A percentile compares a stretch with the other conserved stretches of the same genome.
These are phyloP conservation scores for Schlechtendalia chinensis DNA, from an alignment of 1,140 invertebrate species.

Conservation along the genomic window DNA sequence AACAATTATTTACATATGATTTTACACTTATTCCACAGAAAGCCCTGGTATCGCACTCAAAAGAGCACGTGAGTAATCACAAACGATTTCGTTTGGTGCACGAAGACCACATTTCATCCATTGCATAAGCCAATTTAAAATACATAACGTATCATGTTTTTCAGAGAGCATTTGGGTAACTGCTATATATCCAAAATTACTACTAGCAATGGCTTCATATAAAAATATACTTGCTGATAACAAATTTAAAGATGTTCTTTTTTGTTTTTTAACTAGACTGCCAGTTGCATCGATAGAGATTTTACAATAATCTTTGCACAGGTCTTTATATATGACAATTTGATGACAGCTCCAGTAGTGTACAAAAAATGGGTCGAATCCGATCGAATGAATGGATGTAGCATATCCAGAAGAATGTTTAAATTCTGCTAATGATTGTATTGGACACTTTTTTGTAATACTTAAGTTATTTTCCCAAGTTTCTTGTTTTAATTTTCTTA, in stretches of 20 bases:
- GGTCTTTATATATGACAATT: not conserved
- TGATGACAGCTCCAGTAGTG: not conserved
- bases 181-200: too few relatives aligned
- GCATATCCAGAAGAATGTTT: not conserved
- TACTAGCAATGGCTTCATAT: too few relatives aligned
- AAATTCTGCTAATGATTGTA: not conserved
- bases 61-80: not conserved
- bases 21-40: not conserved
- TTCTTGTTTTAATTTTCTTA: constrained; percentile 9
- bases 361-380: not conserved
- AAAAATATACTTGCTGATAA: not conserved
- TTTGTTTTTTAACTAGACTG: not conserved
- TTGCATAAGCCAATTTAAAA: not conserved
- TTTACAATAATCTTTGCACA: not conserved
- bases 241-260: not conserved
- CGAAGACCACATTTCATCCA: not conserved
- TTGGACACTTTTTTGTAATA: not conserved
- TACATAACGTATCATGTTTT: not conserved
- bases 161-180: too few relatives aligned
- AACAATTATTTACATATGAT: not conserved
- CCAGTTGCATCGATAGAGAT: not conserved
- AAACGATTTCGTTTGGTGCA: not conserved
- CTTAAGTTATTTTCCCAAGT: not conserved
- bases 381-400: not conserved
- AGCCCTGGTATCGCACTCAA: not conserved